Evolutionary conservation across 2,888 invertebrate species (phyloP).

Genomic region (Acanthoscelides obtectus): DNA sequence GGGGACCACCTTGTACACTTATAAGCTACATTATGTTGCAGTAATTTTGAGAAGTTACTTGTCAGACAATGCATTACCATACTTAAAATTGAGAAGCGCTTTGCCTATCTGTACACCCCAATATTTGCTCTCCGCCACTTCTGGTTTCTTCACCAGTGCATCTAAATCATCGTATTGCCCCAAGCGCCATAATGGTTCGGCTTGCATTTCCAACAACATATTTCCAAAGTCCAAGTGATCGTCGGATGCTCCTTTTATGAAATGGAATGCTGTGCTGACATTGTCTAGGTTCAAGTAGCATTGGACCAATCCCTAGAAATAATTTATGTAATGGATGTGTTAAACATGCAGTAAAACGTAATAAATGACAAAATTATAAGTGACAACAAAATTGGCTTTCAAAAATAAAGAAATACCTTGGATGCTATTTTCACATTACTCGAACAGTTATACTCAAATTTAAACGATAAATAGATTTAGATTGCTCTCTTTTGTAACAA

Average conservation of each 20-base stretch:
- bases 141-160: slow-evolving; percentile 52
- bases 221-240: slow-evolving; percentile 56
- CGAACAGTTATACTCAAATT: too few species aligned
- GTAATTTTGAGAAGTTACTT: too few species aligned
- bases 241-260: slow-evolving; percentile 65
- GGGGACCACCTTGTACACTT: too few species aligned
- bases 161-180: slow-evolving; percentile 79
- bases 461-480: too few species aligned
- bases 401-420: not conserved
- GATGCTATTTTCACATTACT: too few species aligned
- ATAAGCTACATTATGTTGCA: too few species aligned
- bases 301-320: slow-evolving; percentile 70
- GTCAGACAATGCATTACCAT: slow-evolving; percentile 27
- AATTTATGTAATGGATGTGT: not conserved
- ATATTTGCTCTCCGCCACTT: slow-evolving; percentile 48
- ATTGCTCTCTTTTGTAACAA: too few species aligned
- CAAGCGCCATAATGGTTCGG: slow-evolving; percentile 86
- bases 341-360: too few species aligned
- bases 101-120: slow-evolving; percentile 77
- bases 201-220: slow-evolving; percentile 61
- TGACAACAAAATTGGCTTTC: not conserved
- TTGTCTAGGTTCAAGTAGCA: slow-evolving; percentile 85
- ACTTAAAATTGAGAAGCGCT: slow-evolving; percentile 58
- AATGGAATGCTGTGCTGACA: slow-evolving; percentile 74
- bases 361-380: not conserved